Percentiles rank a stretch among this genome's conserved stretches.
phyloP scores from a whole-genome alignment of 2,797 vertebrate genomes.

The Melanogrammus aeglefinus region DNA sequence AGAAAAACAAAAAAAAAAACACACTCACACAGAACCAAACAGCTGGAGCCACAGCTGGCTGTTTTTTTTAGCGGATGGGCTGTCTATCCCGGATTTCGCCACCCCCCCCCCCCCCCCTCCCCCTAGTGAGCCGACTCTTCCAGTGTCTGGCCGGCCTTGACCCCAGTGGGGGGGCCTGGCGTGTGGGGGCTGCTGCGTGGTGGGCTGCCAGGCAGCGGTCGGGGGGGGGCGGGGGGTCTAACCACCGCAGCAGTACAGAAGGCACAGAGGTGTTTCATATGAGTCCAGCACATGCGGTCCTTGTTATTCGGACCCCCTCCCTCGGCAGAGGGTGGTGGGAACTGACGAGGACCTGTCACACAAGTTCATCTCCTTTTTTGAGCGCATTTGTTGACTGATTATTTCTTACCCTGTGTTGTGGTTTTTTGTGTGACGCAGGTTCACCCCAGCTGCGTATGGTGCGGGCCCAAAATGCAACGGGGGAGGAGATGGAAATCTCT shows the following conservation, averaged over 20 bases:
- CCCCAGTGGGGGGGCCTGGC: conserved; percentile 57
- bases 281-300: conserved; percentile 61
- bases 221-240: conserved; percentile 51
- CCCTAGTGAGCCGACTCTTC: conserved; percentile 23
- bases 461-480: conserved; percentile 30
- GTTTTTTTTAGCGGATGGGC: conserved; percentile 28
- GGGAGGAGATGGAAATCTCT: conserved; percentile 26
- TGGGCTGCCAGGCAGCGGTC: not conserved
- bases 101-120: conserved; percentile 39
- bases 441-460: conserved; percentile 14
- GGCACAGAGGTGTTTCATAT: conserved; percentile 69
- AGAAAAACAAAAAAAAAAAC: conserved; percentile 19
- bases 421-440: not conserved
- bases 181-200: conserved; percentile 7
- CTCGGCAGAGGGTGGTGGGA: conserved; percentile 59
- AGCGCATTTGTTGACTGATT: not conserved
- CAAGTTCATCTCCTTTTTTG: conserved; percentile 41
- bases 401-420: not conserved
- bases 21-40: not conserved
- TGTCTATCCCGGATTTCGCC: conserved; percentile 12
- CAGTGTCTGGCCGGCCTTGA: conserved; percentile 42
- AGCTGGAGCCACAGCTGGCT: conserved; percentile 33
- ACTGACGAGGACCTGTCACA: conserved; percentile 50
- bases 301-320: conserved; percentile 43
- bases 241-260: conserved; percentile 41